A percentile compares a stretch with the other conserved stretches of the same genome.
phyloP scores from a whole-genome alignment of 2,797 vertebrate species.

The Pyrocephalus nanus region DNA sequence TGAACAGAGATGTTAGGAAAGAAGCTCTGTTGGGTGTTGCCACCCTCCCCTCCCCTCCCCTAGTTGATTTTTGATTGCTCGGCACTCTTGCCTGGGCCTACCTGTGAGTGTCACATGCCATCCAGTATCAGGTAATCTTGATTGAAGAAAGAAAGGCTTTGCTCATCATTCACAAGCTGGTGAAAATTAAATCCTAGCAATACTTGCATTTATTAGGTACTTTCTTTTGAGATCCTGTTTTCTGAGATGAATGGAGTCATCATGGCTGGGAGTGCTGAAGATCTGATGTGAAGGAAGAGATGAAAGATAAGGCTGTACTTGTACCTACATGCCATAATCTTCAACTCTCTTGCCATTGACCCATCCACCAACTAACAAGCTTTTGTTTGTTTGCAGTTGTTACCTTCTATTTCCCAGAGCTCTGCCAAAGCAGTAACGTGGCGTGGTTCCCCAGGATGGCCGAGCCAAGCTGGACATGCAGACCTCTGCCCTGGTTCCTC shows the following conservation, averaged over 20 bases:
- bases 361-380: not conserved
- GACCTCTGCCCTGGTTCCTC: not conserved
- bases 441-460: not conserved
- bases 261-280: not conserved
- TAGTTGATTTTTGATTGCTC: not conserved
- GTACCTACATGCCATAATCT: not conserved
- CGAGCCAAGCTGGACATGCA: accelerated
- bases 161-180: not conserved
- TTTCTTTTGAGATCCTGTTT: not conserved
- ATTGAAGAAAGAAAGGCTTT: constrained; percentile 35
- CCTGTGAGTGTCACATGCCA: not conserved
- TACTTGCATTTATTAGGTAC: not conserved
- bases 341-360: constrained; percentile 1
- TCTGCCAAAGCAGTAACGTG: accelerated
- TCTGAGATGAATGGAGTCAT: not conserved
- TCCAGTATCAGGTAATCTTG: constrained; percentile 8
- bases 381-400: not conserved
- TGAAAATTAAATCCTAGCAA: not conserved
- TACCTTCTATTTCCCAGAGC: not conserved
- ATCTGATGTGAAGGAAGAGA: not conserved
- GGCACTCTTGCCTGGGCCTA: not conserved
- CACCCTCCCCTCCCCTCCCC: no score
- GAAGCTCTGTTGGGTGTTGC: not conserved
- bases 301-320: constrained; percentile 16
- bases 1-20: not conserved